Percentiles rank a stretch among this genome's conserved stretches.
Evolutionary conservation across 2,113 vertebrate species (phyloP).

Genomic region (Macheiramphus alcinus): DNA sequence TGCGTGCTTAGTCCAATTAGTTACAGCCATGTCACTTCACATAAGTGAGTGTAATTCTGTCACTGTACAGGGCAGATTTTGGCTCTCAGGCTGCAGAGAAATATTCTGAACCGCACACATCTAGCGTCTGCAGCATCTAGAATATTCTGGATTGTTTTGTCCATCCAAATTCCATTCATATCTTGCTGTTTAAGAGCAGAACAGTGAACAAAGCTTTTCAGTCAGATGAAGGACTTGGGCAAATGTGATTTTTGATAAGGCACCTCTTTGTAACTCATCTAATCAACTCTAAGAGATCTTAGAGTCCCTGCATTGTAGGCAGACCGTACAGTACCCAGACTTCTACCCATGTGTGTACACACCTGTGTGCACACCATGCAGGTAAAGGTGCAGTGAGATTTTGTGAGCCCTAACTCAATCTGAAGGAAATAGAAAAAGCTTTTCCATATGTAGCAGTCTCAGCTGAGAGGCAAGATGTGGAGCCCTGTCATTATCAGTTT

Average conservation of each 20-base stretch:
- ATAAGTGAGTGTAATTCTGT: background rate
- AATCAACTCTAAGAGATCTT: background rate
- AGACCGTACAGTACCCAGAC: background rate
- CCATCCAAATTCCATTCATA: background rate
- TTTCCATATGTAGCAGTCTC: background rate
- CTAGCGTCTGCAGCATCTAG: background rate
- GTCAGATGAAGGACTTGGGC: background rate
- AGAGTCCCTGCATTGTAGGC: background rate
- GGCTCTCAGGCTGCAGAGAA: background rate
- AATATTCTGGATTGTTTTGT: background rate
- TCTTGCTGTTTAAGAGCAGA: background rate
- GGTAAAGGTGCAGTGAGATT: rapidly evolving
- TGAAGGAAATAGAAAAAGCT: background rate
- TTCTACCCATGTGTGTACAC: background rate
- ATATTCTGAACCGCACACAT: background rate
- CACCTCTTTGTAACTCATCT: background rate
- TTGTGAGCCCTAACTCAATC: background rate
- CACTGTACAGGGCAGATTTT: background rate
- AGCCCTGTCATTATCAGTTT: background rate
- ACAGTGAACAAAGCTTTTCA: background rate
- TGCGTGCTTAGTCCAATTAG: constrained; percentile 26
- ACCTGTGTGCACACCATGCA: rapidly evolving
- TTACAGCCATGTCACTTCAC: background rate
- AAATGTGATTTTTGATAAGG: background rate
- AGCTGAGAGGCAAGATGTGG: background rate